These are phyloP conservation scores for Gephyroberyx darwinii DNA, from an alignment of 2,797 vertebrate genomes.

Conservation along the genomic window DNA sequence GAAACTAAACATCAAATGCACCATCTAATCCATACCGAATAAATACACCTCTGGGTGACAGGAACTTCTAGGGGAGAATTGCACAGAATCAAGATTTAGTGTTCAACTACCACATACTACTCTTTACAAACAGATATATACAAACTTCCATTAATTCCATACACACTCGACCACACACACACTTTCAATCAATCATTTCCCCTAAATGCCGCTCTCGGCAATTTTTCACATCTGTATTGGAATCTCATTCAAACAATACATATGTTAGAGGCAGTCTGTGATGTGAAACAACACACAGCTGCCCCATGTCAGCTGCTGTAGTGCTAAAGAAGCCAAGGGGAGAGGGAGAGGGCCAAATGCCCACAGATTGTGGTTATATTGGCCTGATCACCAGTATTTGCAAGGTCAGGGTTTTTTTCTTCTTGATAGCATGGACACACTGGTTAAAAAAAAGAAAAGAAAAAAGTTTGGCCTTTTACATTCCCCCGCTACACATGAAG, in stretches of 20 bases:
- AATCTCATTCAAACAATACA: conserved; percentile 63
- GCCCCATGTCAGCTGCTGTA: conserved; percentile 57
- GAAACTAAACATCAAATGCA: conserved; percentile 75
- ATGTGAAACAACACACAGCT: conserved; percentile 54
- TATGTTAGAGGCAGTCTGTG: conserved; percentile 67
- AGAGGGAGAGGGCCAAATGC: conserved; percentile 27
- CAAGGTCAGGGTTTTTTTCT: conserved; percentile 37
- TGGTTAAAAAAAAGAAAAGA: conserved; percentile 2
- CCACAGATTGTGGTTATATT: conserved; percentile 36
- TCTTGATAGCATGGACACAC: conserved; percentile 36
- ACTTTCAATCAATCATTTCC: conserved; percentile 50
- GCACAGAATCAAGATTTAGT: conserved; percentile 82
- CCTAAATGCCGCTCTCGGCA: conserved; percentile 41
- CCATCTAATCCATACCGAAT: conserved; percentile 79
- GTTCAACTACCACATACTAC: conserved; percentile 67
- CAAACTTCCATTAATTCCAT: conserved; percentile 66
- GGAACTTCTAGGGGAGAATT: conserved; percentile 73
- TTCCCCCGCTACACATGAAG: conserved; percentile 44
- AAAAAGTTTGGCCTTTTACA: conserved; percentile 55
- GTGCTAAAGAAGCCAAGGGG: conserved; percentile 58
- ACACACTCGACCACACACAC: conserved; percentile 56
- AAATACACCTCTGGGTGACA: conserved; percentile 79
- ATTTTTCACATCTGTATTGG: conserved; percentile 55
- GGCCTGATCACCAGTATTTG: conserved; percentile 45
- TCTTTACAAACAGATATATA: conserved; percentile 75